A percentile compares a stretch with the other conserved stretches of the same genome.
Evolutionary conservation across 2,113 vertebrate genomes (phyloP).

Genomic region (Psittacula cyanocephala): DNA sequence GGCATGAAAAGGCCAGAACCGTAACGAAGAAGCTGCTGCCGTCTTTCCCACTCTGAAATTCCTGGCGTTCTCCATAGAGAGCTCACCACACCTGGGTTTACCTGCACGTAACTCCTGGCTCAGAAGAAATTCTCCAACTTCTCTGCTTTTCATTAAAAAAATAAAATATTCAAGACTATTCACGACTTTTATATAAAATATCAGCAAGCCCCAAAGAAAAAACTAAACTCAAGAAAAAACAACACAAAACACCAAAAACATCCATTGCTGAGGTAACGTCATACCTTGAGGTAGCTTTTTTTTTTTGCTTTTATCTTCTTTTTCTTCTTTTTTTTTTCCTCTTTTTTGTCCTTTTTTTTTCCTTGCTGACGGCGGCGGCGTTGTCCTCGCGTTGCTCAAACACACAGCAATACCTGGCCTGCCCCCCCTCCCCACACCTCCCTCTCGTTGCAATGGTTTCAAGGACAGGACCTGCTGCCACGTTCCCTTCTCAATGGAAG

Average conservation of each 20-base stretch:
- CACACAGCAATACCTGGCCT: conserved; percentile 66
- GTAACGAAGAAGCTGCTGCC: conserved; percentile 26
- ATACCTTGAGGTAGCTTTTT: conserved; percentile 94
- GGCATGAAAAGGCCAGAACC: conserved; percentile 46
- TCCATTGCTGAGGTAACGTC: conserved; percentile 91
- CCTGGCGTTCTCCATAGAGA: conserved; percentile 73
- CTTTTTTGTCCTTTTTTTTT: neutral
- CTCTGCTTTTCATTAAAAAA: conserved; percentile 92
- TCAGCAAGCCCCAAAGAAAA: conserved; percentile 70
- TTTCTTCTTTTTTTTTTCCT: neutral
- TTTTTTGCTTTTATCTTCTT: neutral
- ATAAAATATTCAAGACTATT: conserved; percentile 98
- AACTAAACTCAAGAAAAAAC: neutral
- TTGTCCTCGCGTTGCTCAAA: neutral
- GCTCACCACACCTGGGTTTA: conserved; percentile 53
- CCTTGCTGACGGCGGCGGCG: neutral
- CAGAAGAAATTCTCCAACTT: conserved; percentile 77
- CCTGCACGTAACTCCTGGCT: conserved; percentile 73
- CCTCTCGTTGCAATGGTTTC: neutral
- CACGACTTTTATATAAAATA: conserved; percentile 87
- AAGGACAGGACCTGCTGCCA: conserved; percentile 11
- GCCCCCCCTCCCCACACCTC: conserved; percentile 30
- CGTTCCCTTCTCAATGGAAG: neutral
- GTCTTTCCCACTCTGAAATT: conserved; percentile 52
- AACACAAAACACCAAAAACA: neutral